A percentile compares a stretch with the other conserved stretches of the same genome.
Conservation (phyloP, 2,888 invertebrate species). For the Machimus rusticus region DNA sequence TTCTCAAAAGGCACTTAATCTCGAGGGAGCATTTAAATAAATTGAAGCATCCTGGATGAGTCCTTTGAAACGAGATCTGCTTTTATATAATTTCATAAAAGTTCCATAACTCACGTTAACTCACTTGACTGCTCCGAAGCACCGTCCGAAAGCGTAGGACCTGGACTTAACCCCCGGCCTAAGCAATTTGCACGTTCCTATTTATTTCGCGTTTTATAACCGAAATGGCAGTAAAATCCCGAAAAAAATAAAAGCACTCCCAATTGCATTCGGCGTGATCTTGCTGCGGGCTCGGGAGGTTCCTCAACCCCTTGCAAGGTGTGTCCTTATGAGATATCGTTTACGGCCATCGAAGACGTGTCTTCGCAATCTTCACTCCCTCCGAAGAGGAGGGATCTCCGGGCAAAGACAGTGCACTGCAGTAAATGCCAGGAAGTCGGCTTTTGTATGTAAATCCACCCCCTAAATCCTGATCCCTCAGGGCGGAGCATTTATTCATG, state of each 20-base stretch:
- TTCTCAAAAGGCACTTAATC: slow-evolving; percentile 17
- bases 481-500: slow-evolving; percentile 9
- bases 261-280: slow-evolving; percentile 5
- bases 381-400: not conserved
- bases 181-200: slow-evolving; percentile 12
- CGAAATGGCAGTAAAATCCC: not conserved
- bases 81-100: not conserved
- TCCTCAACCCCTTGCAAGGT: not conserved
- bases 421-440: slow-evolving; percentile 17
- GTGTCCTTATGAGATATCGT: not conserved
- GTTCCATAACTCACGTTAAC: slow-evolving; percentile 24
- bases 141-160: not conserved
- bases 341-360: slow-evolving; percentile 1
- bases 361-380: not conserved
- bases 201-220: not conserved
- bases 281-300: not conserved
- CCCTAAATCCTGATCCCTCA: not conserved
- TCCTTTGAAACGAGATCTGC: not conserved
- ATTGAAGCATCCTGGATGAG: slow-evolving; percentile 2
- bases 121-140: slow-evolving; percentile 1
- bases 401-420: not conserved
- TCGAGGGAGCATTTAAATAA: slow-evolving; percentile 14
- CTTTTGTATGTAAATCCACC: slow-evolving; percentile 24
- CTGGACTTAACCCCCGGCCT: not conserved
- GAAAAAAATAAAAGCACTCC: not conserved